Conservation (phyloP, 2,113 vertebrate genomes). For the Pyrgilauda ruficollis region DNA sequence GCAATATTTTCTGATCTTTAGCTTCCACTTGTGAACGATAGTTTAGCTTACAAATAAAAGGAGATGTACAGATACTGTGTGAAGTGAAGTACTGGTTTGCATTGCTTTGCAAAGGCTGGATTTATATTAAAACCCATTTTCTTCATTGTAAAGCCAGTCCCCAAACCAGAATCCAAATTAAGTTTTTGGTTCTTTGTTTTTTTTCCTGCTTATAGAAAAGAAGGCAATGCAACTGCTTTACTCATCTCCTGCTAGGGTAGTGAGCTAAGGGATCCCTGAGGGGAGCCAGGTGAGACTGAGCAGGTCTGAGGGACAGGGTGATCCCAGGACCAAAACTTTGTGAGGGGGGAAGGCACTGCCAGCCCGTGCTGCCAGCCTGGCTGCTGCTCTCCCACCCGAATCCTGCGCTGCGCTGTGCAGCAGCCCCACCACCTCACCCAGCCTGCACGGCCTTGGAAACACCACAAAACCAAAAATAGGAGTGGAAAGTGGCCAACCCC, state of each 20-base stretch:
- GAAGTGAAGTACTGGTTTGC: neutral
- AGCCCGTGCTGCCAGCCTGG: fast-evolving
- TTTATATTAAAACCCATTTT: neutral
- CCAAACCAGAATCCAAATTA: neutral
- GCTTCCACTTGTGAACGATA: neutral
- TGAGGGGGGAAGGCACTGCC: neutral
- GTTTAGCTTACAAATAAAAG: neutral
- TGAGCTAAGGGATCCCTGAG: neutral
- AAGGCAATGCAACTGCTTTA: neutral
- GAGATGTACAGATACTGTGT: neutral
- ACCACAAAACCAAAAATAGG: neutral
- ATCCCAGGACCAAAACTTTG: fast-evolving
- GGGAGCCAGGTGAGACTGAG: neutral
- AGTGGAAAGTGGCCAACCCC: neutral
- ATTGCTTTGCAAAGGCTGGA: neutral
- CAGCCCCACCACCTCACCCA: fast-evolving
- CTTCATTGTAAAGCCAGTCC: neutral
- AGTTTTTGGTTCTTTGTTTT: neutral
- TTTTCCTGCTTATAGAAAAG: neutral
- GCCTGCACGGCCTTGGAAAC: neutral
- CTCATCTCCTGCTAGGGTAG: neutral
- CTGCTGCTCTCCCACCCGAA: fast-evolving
- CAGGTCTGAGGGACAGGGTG: neutral
- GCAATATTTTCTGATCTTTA: neutral
- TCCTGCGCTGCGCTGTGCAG: fast-evolving